phyloP scores from a whole-genome alignment of 1,140 invertebrate genomes.

The Lethocerus indicus region DNA sequence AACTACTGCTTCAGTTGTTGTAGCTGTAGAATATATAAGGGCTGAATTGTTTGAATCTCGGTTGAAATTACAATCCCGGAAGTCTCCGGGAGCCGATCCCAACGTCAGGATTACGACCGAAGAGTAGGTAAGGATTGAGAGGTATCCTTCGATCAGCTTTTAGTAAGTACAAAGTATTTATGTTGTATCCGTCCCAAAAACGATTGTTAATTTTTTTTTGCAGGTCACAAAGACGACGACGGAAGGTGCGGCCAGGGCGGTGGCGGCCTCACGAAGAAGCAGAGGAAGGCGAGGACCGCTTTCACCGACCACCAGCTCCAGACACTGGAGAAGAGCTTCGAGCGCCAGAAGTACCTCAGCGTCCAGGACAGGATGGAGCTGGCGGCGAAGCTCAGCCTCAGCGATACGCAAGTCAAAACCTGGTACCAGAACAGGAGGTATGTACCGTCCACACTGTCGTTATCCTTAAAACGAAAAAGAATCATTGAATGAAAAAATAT shows the following conservation, averaged over 20 bases:
- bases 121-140: too few relatives aligned
- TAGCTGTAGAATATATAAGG: too few relatives aligned
- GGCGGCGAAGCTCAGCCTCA: constrained; percentile 86
- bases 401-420: constrained; percentile 98
- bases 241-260: constrained; percentile 26
- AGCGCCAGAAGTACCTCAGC: constrained; percentile 94
- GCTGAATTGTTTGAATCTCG: too few relatives aligned
- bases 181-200: too few relatives aligned
- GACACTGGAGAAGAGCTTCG: constrained; percentile 93
- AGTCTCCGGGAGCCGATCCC: too few relatives aligned
- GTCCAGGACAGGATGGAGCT: constrained; percentile 98
- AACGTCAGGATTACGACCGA: too few relatives aligned
- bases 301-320: constrained; percentile 97
- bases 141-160: too few relatives aligned
- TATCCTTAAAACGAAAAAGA: too few relatives aligned
- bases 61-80: too few relatives aligned
- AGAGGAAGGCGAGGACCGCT: constrained; percentile 91
- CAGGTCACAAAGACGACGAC: constrained; percentile 22
- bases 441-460: constrained; percentile 21
- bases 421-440: constrained; percentile 99
- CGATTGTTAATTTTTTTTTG: constrained; percentile 9
- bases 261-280: constrained; percentile 63
- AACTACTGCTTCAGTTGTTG: too few relatives aligned
- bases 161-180: too few relatives aligned
- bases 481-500: too few relatives aligned